Percentiles rank a stretch among this genome's conserved stretches.
phyloP scores from a whole-genome alignment of 2,797 vertebrate genomes.

The Phalanger gymnotis region DNA sequence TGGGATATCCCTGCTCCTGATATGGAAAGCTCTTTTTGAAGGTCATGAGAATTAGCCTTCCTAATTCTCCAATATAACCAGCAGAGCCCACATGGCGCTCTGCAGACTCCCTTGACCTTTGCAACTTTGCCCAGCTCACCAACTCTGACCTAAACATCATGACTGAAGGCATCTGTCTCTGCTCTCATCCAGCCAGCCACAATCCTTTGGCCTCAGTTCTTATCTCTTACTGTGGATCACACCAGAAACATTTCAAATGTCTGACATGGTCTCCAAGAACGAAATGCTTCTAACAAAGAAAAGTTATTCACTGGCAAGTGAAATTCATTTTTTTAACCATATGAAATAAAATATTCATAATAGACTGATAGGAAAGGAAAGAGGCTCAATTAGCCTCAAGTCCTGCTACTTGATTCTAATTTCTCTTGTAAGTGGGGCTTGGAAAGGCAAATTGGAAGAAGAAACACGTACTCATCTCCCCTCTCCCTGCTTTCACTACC shows the following conservation, averaged over 20 bases:
- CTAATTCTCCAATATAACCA: conserved; percentile 55
- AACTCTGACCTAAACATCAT: not conserved
- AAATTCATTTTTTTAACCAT: conserved; percentile 64
- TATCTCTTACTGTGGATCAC: conserved; percentile 51
- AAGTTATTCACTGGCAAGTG: conserved; percentile 56
- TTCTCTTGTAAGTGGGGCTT: conserved; percentile 37
- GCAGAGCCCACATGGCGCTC: conserved; percentile 36
- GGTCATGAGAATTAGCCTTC: conserved; percentile 40
- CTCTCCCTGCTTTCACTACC: no score
- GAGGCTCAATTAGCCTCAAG: conserved; percentile 62
- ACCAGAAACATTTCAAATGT: conserved; percentile 60
- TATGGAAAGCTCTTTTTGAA: conserved; percentile 42
- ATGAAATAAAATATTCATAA: conserved; percentile 71
- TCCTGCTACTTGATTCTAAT: conserved; percentile 62
- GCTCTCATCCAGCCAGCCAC: not conserved
- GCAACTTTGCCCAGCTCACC: conserved; percentile 54
- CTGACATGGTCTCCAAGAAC: conserved; percentile 49
- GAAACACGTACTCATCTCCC: conserved; percentile 30
- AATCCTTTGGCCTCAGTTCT: conserved; percentile 24
- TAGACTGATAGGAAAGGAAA: conserved; percentile 58
- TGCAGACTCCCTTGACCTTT: conserved; percentile 39
- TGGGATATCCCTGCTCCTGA: not conserved
- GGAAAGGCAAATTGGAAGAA: conserved; percentile 2
- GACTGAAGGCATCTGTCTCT: conserved; percentile 31
- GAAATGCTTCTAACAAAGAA: conserved; percentile 53